phyloP scores from a whole-genome alignment of 2,888 invertebrate species.

The Priocnemis perturbator region DNA sequence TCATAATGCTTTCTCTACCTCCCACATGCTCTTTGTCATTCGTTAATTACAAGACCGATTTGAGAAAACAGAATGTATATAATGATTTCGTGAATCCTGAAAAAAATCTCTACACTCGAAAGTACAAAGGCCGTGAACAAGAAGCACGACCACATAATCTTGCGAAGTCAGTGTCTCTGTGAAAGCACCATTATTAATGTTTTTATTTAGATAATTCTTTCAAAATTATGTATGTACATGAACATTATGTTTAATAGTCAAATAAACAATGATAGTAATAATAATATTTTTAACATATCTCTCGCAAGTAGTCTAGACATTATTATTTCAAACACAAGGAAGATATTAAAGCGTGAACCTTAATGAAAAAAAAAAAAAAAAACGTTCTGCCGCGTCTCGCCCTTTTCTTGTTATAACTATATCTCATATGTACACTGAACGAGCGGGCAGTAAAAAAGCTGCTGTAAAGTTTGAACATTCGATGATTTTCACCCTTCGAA shows the following conservation, averaged over 20 bases:
- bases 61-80: conserved; percentile 3
- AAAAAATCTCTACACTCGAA: conserved; percentile 9
- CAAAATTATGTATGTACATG: conserved; percentile 67
- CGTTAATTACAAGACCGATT: conserved; percentile 6
- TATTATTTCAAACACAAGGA: conserved; percentile 58
- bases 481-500: not conserved
- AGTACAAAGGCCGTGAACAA: conserved; percentile 36
- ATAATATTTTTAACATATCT: conserved; percentile 59
- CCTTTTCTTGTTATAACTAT: conserved; percentile 35
- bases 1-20: conserved; percentile 2
- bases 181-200: conserved; percentile 71
- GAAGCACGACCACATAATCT: conserved; percentile 30
- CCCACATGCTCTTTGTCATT: not conserved
- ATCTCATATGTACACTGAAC: conserved; percentile 55
- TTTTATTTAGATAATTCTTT: conserved; percentile 67
- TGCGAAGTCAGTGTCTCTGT: conserved; percentile 51
- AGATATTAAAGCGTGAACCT: conserved; percentile 57
- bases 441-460: conserved; percentile 51
- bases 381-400: conserved; percentile 37
- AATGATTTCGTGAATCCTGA: not conserved
- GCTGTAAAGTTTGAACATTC: conserved; percentile 41
- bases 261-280: conserved; percentile 63
- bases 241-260: conserved; percentile 63
- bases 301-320: conserved; percentile 58
- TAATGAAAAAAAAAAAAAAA: conserved; percentile 51